A percentile compares a stretch with the other conserved stretches of the same genome.
Evolutionary conservation across 2,797 vertebrate species (phyloP).

Genomic region (Anguilla obscura): DNA sequence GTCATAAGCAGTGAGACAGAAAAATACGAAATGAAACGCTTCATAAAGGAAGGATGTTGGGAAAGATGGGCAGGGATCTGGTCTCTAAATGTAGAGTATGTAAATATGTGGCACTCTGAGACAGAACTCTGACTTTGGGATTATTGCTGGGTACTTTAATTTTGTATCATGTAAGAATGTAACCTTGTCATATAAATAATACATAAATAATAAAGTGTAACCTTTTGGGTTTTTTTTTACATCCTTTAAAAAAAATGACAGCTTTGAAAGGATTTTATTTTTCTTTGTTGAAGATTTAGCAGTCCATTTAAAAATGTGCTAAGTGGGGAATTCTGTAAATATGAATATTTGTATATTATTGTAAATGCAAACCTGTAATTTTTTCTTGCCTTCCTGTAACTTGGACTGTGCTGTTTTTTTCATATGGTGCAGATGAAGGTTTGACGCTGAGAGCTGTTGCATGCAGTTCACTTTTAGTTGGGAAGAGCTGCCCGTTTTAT

Average conservation of each 20-base stretch:
- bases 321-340: not conserved
- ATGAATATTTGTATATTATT: not conserved
- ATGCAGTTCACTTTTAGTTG: not conserved
- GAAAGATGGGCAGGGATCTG: slow-evolving; percentile 1
- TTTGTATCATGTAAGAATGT: not conserved
- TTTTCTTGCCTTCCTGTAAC: not conserved
- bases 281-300: not conserved
- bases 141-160: slow-evolving; percentile 8
- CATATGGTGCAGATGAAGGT: not conserved
- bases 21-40: not conserved
- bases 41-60: not conserved
- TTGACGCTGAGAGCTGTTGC: not conserved
- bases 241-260: not conserved
- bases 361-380: not conserved
- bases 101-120: slow-evolving; percentile 53
- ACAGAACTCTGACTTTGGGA: not conserved
- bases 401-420: not conserved
- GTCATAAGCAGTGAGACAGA: not conserved
- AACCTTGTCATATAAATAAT: not conserved
- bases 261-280: not conserved
- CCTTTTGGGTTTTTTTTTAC: not conserved
- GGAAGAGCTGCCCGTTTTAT: not conserved
- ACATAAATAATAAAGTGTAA: not conserved
- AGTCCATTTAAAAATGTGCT: not conserved
- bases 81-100: slow-evolving; percentile 53